phyloP scores from a whole-genome alignment of 2,888 invertebrate species.

The Ectropis crepuscularia region DNA sequence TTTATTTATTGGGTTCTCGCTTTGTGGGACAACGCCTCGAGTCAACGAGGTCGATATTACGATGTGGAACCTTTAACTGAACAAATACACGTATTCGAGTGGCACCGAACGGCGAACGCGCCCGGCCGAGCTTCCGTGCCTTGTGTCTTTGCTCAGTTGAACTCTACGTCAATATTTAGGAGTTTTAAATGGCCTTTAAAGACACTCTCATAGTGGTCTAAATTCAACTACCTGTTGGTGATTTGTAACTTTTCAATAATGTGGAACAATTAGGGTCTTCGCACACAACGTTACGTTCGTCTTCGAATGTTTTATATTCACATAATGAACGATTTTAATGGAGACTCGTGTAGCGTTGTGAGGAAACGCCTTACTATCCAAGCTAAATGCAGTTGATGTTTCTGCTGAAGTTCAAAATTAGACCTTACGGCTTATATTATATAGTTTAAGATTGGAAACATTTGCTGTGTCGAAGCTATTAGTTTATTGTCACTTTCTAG shows the following conservation, averaged over 20 bases:
- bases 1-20: constrained; percentile 23
- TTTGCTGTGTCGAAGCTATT: constrained; percentile 31
- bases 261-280: constrained; percentile 12
- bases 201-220: constrained; percentile 24
- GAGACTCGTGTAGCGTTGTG: no score
- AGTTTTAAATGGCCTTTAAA: constrained; percentile 14
- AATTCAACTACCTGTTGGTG: constrained; percentile 34
- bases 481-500: constrained; percentile 32
- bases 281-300: no score
- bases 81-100: background rate
- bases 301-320: no score
- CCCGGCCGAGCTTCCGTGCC: background rate
- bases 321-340: no score
- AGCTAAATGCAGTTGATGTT: constrained; percentile 25
- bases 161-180: constrained; percentile 3
- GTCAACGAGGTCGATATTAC: constrained; percentile 7
- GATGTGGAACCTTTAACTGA: constrained; percentile 5
- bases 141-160: constrained; percentile 3
- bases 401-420: constrained; percentile 30
- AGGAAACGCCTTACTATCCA: background rate
- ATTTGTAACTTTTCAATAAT: constrained; percentile 26
- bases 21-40: constrained; percentile 21
- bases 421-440: constrained; percentile 31
- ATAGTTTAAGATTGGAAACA: constrained; percentile 35
- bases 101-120: background rate